Conservation (phyloP, 2,113 vertebrate species). For the Hippoglossus stenolepis region DNA sequence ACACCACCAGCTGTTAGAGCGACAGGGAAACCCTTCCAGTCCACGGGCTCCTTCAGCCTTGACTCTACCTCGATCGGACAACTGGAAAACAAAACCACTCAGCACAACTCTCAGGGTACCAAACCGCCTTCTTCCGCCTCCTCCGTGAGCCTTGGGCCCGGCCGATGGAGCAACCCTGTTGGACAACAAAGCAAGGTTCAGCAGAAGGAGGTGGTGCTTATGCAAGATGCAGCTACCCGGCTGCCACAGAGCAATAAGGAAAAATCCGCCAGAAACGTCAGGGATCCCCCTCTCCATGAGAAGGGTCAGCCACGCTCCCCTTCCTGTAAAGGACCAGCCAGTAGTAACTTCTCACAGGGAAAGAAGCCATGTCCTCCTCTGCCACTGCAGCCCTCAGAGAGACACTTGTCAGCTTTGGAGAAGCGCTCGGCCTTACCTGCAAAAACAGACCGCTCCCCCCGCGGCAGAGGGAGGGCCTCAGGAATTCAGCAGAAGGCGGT, state of each 20-base stretch:
- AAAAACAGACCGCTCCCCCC: constrained; percentile 66
- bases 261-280: constrained; percentile 49
- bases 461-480: constrained; percentile 51
- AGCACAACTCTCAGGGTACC: constrained; percentile 77
- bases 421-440: constrained; percentile 33
- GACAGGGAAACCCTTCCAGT: constrained; percentile 49
- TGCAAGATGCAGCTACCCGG: constrained; percentile 65
- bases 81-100: constrained; percentile 71
- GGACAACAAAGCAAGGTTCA: constrained; percentile 78
- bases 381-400: constrained; percentile 31
- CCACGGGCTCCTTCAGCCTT: constrained; percentile 41
- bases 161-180: constrained; percentile 74
- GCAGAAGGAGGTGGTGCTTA: constrained; percentile 56
- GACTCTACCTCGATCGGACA: constrained; percentile 60
- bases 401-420: constrained; percentile 31
- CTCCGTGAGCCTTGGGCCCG: constrained; percentile 61
- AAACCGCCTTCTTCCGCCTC: constrained; percentile 72
- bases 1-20: constrained; percentile 38
- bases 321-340: constrained; percentile 70
- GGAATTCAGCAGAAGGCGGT: constrained; percentile 67
- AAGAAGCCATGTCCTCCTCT: constrained; percentile 64
- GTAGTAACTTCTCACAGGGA: constrained; percentile 66
- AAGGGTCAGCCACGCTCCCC: constrained; percentile 56
- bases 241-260: constrained; percentile 44
- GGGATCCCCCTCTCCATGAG: constrained; percentile 39